A percentile compares a stretch with the other conserved stretches of the same genome.
Conservation (phyloP, 2,113 vertebrate species). For the Leucoraja erinaceus region DNA sequence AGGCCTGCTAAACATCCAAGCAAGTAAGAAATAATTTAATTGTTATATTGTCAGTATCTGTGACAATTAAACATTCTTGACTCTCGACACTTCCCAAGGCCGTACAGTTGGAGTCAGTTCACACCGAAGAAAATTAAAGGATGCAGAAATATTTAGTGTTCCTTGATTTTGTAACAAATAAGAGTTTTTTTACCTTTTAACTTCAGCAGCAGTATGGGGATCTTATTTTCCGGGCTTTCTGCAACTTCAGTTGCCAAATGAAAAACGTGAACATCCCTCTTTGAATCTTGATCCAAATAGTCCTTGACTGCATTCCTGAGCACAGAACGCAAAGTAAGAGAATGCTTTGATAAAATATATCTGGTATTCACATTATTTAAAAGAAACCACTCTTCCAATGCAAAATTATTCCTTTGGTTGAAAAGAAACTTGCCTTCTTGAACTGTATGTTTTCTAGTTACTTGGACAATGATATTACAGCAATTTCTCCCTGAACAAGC, state of each 20-base stretch:
- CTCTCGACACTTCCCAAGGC: too few relatives aligned
- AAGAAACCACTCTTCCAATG: background rate
- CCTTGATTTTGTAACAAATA: background rate
- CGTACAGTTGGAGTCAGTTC: background rate
- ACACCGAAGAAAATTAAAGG: background rate
- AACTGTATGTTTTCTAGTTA: background rate
- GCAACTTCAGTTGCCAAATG: slow-evolving; percentile 58
- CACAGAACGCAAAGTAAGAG: background rate
- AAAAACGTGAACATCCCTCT: slow-evolving; percentile 53
- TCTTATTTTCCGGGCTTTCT: slow-evolving; percentile 56
- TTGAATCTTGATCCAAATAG: slow-evolving; percentile 41
- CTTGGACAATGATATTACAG: background rate
- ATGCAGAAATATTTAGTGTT: background rate
- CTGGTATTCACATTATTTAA: background rate
- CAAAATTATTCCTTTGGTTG: too few relatives aligned
- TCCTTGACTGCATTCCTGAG: background rate
- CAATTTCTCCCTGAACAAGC: too few relatives aligned
- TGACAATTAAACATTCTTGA: too few relatives aligned
- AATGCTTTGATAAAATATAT: background rate
- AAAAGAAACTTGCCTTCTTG: too few relatives aligned
- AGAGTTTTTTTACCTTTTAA: slow-evolving; percentile 58
- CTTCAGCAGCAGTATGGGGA: slow-evolving; percentile 58
- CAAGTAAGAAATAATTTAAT: too few relatives aligned
- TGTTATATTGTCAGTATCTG: too few relatives aligned
- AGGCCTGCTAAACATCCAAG: too few relatives aligned